These are phyloP conservation scores for Ctenicera cuprea DNA, from an alignment of 2,888 invertebrate species.

Conservation along the genomic window DNA sequence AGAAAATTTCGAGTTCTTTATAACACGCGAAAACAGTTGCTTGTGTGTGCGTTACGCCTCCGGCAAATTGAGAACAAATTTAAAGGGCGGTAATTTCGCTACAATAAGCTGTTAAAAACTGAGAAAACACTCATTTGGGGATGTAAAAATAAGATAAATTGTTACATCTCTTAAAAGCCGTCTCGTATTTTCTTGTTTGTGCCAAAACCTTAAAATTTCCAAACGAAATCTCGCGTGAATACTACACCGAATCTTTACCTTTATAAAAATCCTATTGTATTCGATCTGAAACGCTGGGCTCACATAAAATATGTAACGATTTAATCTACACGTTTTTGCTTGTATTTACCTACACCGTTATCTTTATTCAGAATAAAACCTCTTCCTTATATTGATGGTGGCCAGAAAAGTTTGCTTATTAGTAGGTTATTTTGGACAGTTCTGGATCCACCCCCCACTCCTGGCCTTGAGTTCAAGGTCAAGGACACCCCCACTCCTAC, in stretches of 20 bases:
- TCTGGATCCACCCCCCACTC: no score
- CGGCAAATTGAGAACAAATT: constrained; percentile 45
- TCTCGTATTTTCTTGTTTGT: constrained; percentile 25
- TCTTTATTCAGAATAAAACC: neutral
- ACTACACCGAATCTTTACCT: constrained; percentile 11
- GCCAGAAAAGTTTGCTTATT: no score
- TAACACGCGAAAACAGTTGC: constrained; percentile 41
- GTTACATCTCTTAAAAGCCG: constrained; percentile 29
- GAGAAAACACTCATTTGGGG: constrained; percentile 30
- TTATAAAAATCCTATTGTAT: constrained; percentile 15
- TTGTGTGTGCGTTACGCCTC: constrained; percentile 33
- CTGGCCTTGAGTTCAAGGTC: no score
- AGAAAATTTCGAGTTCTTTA: constrained; percentile 42
- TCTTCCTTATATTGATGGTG: neutral
- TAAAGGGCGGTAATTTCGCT: constrained; percentile 32
- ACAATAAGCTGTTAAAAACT: constrained; percentile 34
- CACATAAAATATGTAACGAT: constrained; percentile 31
- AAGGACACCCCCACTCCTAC: no score
- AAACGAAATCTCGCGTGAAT: constrained; percentile 29
- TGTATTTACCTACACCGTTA: constrained; percentile 4
- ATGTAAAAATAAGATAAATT: constrained; percentile 28
- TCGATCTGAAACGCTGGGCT: neutral
- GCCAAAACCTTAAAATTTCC: constrained; percentile 6
- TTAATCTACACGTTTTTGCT: constrained; percentile 22
- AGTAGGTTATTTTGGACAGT: no score